phyloP scores from a whole-genome alignment of 2,113 vertebrate genomes.

The Damaliscus lunatus region DNA sequence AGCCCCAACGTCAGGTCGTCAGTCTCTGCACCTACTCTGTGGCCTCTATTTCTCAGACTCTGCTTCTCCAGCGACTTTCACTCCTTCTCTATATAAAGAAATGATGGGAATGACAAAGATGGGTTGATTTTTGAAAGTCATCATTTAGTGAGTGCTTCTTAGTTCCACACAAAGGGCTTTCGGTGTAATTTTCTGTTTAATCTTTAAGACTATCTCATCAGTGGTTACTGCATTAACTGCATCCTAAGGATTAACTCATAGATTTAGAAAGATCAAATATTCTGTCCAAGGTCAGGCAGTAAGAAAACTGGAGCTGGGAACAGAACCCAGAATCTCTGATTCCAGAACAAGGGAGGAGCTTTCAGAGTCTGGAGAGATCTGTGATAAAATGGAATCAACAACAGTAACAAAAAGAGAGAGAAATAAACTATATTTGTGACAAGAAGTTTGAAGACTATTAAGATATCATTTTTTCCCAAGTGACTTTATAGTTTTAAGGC shows the following conservation, averaged over 20 bases:
- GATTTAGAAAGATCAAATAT: not conserved
- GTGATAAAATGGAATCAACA: not conserved
- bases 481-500: not conserved
- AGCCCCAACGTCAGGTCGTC: not conserved
- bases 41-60: not conserved
- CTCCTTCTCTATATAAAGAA: not conserved
- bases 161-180: not conserved
- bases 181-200: not conserved
- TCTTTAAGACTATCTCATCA: not conserved
- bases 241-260: not conserved
- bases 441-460: not conserved
- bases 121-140: not conserved
- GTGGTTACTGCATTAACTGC: not conserved
- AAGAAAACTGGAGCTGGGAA: not conserved
- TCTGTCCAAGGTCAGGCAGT: not conserved
- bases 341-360: not conserved
- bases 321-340: not conserved
- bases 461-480: not conserved
- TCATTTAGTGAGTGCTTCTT: not conserved
- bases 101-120: not conserved
- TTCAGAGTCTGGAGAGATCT: not conserved
- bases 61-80: not conserved
- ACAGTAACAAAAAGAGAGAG: not conserved
- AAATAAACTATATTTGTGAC: not conserved
- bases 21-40: not conserved